Conservation (phyloP, 2,113 vertebrate genomes). For the Ammodytes dubius region DNA sequence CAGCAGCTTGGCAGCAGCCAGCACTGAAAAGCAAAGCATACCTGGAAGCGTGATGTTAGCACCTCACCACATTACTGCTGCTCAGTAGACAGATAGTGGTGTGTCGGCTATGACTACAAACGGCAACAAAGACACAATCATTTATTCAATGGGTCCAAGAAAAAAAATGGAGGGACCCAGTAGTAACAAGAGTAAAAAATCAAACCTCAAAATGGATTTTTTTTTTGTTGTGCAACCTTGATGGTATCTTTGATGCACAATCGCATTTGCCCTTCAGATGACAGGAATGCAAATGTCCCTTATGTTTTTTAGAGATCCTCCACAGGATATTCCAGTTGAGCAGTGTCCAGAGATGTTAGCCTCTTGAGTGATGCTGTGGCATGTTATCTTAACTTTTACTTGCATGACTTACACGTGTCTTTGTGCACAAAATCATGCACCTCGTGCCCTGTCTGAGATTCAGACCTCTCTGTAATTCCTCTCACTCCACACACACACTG, state of each 20-base stretch:
- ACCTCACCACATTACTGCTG: constrained; percentile 38
- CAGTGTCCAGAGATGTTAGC: background rate
- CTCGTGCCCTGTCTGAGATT: constrained; percentile 14
- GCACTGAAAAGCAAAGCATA: constrained; percentile 20
- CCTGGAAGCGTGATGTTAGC: constrained; percentile 47
- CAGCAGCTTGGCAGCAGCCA: constrained; percentile 22
- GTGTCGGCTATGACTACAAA: constrained; percentile 17
- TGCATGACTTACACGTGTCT: background rate
- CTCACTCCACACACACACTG: constrained; percentile 49
- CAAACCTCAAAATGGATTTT: background rate
- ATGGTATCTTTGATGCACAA: background rate
- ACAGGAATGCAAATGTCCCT: background rate
- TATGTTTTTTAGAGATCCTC: background rate
- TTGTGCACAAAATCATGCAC: constrained; percentile 21
- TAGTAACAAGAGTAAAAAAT: background rate
- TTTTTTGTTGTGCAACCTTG: too few relatives aligned
- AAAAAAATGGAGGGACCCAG: background rate
- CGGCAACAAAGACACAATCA: background rate
- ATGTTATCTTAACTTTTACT: constrained; percentile 17
- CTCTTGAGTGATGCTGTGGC: background rate
- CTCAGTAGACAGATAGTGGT: background rate
- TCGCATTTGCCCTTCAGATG: background rate
- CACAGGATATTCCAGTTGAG: constrained; percentile 23
- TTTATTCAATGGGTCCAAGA: constrained; percentile 14
- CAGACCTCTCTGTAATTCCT: constrained; percentile 62